These are phyloP conservation scores for Aptenodytes patagonicus DNA, from an alignment of 2,113 vertebrate species.

Conservation along the genomic window DNA sequence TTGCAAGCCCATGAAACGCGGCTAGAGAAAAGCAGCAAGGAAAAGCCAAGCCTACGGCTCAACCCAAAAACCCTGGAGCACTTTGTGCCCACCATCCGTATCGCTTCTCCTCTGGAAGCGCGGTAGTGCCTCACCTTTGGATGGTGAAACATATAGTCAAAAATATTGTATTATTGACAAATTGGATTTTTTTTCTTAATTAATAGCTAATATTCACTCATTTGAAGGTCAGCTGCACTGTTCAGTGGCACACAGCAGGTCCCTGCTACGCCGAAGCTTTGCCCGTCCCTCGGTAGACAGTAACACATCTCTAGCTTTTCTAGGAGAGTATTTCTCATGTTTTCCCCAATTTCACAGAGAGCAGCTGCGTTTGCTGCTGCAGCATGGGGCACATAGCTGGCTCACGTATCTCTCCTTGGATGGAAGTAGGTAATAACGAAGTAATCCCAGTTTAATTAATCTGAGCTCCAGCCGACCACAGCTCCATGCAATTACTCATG, in stretches of 20 bases:
- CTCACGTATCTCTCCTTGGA: background rate
- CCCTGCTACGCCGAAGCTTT: background rate
- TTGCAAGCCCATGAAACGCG: accelerated
- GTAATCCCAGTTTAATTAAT: background rate
- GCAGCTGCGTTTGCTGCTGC: background rate
- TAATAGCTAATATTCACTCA: background rate
- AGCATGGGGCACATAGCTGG: accelerated
- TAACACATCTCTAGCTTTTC: background rate
- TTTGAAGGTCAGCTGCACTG: background rate
- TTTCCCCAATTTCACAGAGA: background rate
- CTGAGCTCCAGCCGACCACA: accelerated
- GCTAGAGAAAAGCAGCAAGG: background rate
- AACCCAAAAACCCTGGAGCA: background rate
- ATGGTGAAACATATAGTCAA: background rate
- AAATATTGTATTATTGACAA: background rate
- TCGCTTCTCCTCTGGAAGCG: background rate
- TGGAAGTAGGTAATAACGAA: background rate
- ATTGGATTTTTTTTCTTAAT: background rate
- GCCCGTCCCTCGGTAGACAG: background rate
- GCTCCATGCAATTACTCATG: accelerated
- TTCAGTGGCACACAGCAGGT: accelerated
- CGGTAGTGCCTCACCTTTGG: background rate
- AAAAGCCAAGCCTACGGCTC: background rate
- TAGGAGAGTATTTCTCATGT: background rate
- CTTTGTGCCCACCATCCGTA: background rate